These are phyloP conservation scores for Brassicogethes aeneus DNA, from an alignment of 2,888 invertebrate species.

Conservation along the genomic window DNA sequence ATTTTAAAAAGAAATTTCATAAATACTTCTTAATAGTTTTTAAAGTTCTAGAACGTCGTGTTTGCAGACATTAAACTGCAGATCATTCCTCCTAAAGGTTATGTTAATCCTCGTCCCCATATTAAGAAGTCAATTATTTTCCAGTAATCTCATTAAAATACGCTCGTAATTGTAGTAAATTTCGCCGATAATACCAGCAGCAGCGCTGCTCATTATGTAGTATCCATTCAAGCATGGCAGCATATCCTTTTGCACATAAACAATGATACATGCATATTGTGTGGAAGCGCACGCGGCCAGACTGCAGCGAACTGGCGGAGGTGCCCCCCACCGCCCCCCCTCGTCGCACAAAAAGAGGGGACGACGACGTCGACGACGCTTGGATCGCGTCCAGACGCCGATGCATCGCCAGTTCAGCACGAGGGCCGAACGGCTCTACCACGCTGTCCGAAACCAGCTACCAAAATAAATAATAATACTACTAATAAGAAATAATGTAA, in stretches of 20 bases:
- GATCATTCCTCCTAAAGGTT: too few relatives aligned
- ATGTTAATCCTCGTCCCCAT: too few relatives aligned
- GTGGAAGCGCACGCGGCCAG: slow-evolving; percentile 17
- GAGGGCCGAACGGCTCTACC: slow-evolving; percentile 29
- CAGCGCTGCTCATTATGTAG: too few relatives aligned
- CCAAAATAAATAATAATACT: neutral
- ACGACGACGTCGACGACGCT: slow-evolving; percentile 23
- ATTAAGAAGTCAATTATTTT: too few relatives aligned
- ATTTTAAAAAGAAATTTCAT: too few relatives aligned
- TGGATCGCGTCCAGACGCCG: slow-evolving; percentile 36
- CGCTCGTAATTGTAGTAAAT: too few relatives aligned
- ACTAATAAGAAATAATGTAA: slow-evolving; percentile 11
- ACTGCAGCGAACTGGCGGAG: slow-evolving; percentile 2
- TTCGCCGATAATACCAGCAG: too few relatives aligned
- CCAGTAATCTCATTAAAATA: too few relatives aligned
- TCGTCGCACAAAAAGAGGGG: slow-evolving; percentile 14
- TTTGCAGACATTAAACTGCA: too few relatives aligned
- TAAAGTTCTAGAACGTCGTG: too few relatives aligned
- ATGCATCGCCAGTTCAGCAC: slow-evolving; percentile 38
- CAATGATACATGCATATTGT: slow-evolving; percentile 29
- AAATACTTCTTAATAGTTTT: too few relatives aligned
- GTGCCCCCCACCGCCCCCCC: slow-evolving; percentile 3
- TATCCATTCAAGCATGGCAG: slow-evolving; percentile 23
- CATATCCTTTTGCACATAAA: slow-evolving; percentile 29
- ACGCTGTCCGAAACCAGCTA: neutral